Evolutionary conservation across 2,888 invertebrate genomes (phyloP).

Genomic region (Leucoma salicis): DNA sequence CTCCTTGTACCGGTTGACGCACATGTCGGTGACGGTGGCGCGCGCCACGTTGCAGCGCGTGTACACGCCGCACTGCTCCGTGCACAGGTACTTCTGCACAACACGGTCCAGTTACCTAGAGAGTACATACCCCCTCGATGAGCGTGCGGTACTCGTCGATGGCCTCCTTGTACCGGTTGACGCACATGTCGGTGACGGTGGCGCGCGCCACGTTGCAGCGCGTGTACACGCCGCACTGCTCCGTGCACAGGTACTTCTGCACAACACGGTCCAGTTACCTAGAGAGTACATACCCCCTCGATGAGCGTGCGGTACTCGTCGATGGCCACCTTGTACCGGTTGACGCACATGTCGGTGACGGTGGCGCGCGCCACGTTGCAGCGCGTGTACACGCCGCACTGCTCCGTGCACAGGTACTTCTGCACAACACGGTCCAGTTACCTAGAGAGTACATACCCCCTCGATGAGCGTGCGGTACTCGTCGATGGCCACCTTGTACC

Average conservation of each 20-base stretch:
- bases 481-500: constrained; percentile 88
- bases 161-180: constrained; percentile 88
- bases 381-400: constrained; percentile 92
- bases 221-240: constrained; percentile 93
- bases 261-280: too few relatives aligned
- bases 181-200: constrained; percentile 95
- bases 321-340: constrained; percentile 87
- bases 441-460: too few relatives aligned
- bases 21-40: constrained; percentile 94
- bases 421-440: too few relatives aligned
- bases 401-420: constrained; percentile 93
- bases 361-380: constrained; percentile 97
- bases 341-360: constrained; percentile 94
- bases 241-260: constrained; percentile 93
- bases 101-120: too few relatives aligned
- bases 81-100: constrained; percentile 94
- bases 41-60: constrained; percentile 95
- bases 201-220: constrained; percentile 95
- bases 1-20: constrained; percentile 89
- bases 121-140: too few relatives aligned
- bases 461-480: constrained; percentile 89
- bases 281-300: too few relatives aligned
- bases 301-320: constrained; percentile 91
- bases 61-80: constrained; percentile 93
- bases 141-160: constrained; percentile 92